Conservation (phyloP, 2,113 vertebrate species). For the Zapornia atra region DNA sequence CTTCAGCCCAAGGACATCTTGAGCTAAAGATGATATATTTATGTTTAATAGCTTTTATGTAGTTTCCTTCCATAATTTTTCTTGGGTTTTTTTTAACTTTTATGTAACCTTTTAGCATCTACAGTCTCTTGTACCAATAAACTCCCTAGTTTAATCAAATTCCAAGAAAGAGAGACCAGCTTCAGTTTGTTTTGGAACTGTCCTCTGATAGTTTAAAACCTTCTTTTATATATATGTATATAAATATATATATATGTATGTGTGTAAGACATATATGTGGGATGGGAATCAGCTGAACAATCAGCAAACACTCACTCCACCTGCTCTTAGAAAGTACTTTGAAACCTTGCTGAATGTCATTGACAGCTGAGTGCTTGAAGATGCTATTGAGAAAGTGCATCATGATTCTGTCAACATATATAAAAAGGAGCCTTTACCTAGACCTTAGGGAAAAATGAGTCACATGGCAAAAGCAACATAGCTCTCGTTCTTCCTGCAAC, state of each 20-base stretch:
- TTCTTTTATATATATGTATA: not conserved
- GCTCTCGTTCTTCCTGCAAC: not conserved
- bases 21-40: not conserved
- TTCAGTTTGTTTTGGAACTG: not conserved
- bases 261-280: not conserved
- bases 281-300: not conserved
- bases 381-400: not conserved
- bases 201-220: not conserved
- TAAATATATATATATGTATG: not conserved
- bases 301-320: not conserved
- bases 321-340: not conserved
- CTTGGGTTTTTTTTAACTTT: not conserved
- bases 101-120: not conserved
- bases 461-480: not conserved
- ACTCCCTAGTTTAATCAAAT: not conserved
- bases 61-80: not conserved
- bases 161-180: not conserved
- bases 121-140: not conserved
- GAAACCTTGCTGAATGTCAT: not conserved
- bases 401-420: not conserved
- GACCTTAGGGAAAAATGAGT: not conserved
- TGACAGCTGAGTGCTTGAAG: not conserved
- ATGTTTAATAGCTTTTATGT: not conserved
- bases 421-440: not conserved
- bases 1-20: not conserved